phyloP scores from a whole-genome alignment of 2,797 vertebrate genomes.

The Clangula hyemalis region DNA sequence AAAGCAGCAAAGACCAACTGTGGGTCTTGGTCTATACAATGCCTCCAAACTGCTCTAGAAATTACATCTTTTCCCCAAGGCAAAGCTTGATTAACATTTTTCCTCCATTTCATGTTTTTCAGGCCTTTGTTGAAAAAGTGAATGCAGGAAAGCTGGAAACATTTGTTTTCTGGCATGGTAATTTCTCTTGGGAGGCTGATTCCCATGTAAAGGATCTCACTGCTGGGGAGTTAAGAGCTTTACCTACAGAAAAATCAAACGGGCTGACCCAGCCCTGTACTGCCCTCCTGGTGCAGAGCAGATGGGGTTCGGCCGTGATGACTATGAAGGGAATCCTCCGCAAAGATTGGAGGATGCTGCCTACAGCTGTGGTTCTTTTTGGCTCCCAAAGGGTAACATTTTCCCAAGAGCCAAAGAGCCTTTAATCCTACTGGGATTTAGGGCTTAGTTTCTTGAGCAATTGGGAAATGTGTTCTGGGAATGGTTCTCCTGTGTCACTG shows the following conservation, averaged over 20 bases:
- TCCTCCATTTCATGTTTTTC: not conserved
- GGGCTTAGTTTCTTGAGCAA: not conserved
- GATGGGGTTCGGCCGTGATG: not conserved
- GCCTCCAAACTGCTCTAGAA: not conserved
- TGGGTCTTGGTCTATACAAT: not conserved
- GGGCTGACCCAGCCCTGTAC: not conserved
- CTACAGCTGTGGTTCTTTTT: not conserved
- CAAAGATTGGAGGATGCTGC: not conserved
- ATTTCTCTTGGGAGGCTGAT: not conserved
- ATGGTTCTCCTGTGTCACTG: accelerated
- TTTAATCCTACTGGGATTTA: constrained; percentile 37
- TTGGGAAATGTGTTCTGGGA: not conserved
- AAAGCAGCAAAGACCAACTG: not conserved
- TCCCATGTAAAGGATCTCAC: not conserved
- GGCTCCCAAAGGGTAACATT: not conserved
- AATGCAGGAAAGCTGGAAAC: not conserved
- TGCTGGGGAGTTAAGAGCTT: not conserved
- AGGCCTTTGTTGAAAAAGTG: not conserved
- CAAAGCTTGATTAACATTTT: not conserved
- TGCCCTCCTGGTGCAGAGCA: not conserved
- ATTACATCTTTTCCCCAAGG: not conserved
- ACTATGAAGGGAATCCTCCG: not conserved
- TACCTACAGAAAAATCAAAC: not conserved
- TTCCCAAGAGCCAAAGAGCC: not conserved
- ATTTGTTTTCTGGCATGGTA: not conserved